Evolutionary conservation across 1,140 invertebrate species (phyloP), one percentile per base, ranked within the genome.

Genomic region (Caenorhabditis inopinata): DNA sequence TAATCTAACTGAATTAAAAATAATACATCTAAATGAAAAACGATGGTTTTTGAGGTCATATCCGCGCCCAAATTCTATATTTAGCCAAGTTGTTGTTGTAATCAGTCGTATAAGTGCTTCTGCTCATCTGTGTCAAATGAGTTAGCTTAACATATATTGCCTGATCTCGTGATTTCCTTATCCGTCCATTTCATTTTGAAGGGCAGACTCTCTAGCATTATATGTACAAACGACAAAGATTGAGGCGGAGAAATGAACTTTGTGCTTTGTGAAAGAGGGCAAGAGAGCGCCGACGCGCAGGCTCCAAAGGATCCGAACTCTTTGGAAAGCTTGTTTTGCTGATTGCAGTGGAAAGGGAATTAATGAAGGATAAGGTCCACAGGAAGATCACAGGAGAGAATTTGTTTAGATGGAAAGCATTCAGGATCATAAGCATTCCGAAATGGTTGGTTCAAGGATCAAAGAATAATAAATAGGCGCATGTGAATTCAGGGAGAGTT

Each of bases 131-230:
- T n/a, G n/a, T 21, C 9, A 32, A 16, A 32, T 29, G 58, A 42
- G 38, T 62, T 62, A 62, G 53, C 53, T 62, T 5, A 68, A n/a
- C n/a, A n/a, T n/a, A n/a, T n/a, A n/a, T n/a, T n/a, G n/a, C n/a
- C n/a, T 68, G 32, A 42, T 38, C 58, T 68, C 58, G 58, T 68
- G 58, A 68, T 68, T 68, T 68, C 58, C 58, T 68, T 68, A 68
- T 68, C 58, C 32, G 23, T 6, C 12, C 11, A 53, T 21, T n/a
- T n/a, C n/a, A n/a, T n/a, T n/a, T n/a, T n/a, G n/a, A n/a, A n/a
- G n/a, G n/a, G n/a, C n/a, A n/a, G n/a, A n/a, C n/a, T n/a, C n/a
- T n/a, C n/a, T n/a, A 27, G 9, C 38, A 32, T 2, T 42, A 58
- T 58, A 16, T 68, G 58, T 68, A 68, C 27, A 42, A 42, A 42